Evolutionary conservation across 2,888 invertebrate genomes (phyloP).

Genomic region (Diarsia mendica): DNA sequence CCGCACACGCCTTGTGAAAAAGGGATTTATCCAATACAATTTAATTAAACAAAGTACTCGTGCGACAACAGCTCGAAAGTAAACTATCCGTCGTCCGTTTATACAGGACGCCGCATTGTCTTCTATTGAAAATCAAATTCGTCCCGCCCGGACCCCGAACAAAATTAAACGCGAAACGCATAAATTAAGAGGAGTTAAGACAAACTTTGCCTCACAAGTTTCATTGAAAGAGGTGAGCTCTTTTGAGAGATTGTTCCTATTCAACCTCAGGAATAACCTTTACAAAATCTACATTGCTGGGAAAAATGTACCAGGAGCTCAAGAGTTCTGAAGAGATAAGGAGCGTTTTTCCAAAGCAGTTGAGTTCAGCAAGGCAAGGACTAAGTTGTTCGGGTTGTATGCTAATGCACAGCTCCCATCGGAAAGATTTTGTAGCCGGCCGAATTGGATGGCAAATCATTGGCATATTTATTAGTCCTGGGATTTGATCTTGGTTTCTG

Average conservation of each 20-base stretch:
- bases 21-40: slow-evolving; percentile 10
- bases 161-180: slow-evolving; percentile 85
- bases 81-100: slow-evolving; percentile 73
- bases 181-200: slow-evolving; percentile 85
- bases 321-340: slow-evolving; percentile 40
- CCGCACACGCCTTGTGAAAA: slow-evolving; percentile 1
- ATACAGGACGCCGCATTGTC: slow-evolving; percentile 79
- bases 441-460: slow-evolving; percentile 86
- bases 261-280: slow-evolving; percentile 70
- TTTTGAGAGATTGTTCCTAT: slow-evolving; percentile 82
- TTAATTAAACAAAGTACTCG: slow-evolving; percentile 66
- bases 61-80: slow-evolving; percentile 62
- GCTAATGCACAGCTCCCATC: slow-evolving; percentile 85
- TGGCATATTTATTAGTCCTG: slow-evolving; percentile 87
- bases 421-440: slow-evolving; percentile 84
- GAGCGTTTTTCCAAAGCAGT: slow-evolving; percentile 56
- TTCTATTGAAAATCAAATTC: slow-evolving; percentile 84
- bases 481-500: slow-evolving; percentile 77
- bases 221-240: slow-evolving; percentile 81
- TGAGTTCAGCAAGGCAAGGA: slow-evolving; percentile 53
- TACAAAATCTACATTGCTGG: slow-evolving; percentile 57
- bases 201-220: slow-evolving; percentile 82
- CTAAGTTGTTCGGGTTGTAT: slow-evolving; percentile 77
- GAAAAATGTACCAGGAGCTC: slow-evolving; percentile 46
- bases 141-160: slow-evolving; percentile 73